Base-by-base conservation (phyloP, 35 echinoderm and acorn worm genomes). In the Eucidaris tribuloides region DNA sequence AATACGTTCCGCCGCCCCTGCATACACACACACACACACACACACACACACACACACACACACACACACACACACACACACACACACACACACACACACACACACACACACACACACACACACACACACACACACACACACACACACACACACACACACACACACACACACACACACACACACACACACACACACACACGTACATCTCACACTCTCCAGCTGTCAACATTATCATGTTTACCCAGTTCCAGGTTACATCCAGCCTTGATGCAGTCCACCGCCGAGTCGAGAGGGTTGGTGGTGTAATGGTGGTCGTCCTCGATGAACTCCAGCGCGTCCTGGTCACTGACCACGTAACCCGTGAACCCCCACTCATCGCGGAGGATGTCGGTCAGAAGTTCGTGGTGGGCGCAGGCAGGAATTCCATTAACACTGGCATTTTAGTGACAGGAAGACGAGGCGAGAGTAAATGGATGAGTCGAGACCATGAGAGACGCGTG, bases 281-380 rank as follows among this genome's bases (percentile, higher is more conserved):
- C 78, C 17, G 83, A 83, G 38, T 96, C 88, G 46, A 85, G 56
- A 0, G 50, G 58, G 25, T 71, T 65, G 28, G 55, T 78, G 36
- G 93, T 96, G 45, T 91, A 96, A 36, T 96, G 58, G 23, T 96
- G 93, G 6, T 28, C 27, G 1, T 19, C 52, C 1, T 80, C 84
- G 55, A 90, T 87, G 42, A 39, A 74, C 37, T 96, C 93, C 40
- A 96, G 40, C 0, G 93, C 93, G 0, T 52, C 46, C 27, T 86
- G 71, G 48, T 96, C 93, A 60, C 93, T 96, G 18, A 90, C 83
- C 11, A 96, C 87, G 50, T 96, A 96, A 36, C 93, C 93, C 38
- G 78, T 91, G 70, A 96, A 96, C 5, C 87, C 87, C 93, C 93
- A 96, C 45, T 86, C 72, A 46, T 90, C 62, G 41, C 93, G 82